Conservation (phyloP, 2,797 vertebrate genomes). For the Anabacerthia variegaticeps region DNA sequence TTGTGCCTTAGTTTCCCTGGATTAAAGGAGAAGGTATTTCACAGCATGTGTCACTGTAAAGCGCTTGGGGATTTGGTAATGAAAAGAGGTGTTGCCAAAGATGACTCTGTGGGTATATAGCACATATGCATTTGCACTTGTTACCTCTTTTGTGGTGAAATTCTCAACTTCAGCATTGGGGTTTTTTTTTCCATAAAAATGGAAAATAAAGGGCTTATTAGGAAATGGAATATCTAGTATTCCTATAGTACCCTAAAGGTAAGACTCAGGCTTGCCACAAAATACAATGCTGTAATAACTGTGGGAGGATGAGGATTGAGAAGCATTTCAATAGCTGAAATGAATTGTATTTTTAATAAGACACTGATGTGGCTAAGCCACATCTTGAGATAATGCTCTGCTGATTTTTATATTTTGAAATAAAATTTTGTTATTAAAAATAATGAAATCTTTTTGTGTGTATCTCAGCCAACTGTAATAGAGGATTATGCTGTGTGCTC, state of each 20-base stretch:
- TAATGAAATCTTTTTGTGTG: neutral
- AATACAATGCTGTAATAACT: neutral
- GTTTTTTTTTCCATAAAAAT: neutral
- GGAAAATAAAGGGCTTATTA: neutral
- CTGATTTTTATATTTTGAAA: slow-evolving; percentile 9
- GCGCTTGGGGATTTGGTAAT: neutral
- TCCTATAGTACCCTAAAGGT: neutral
- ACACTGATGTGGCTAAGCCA: neutral
- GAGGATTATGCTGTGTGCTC: neutral
- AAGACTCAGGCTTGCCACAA: neutral
- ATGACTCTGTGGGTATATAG: neutral
- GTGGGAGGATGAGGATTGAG: neutral
- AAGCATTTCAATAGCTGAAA: neutral
- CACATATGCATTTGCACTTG: neutral
- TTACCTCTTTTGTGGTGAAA: neutral
- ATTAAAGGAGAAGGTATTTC: neutral
- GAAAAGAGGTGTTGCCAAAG: neutral
- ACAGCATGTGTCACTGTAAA: neutral
- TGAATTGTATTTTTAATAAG: neutral
- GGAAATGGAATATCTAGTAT: neutral
- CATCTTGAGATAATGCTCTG: neutral
- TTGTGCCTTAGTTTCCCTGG: neutral
- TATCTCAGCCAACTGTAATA: neutral
- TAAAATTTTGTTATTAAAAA: neutral
- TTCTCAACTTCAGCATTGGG: neutral